phyloP scores from a whole-genome alignment of 2,797 vertebrate species.

The Manis javanica region DNA sequence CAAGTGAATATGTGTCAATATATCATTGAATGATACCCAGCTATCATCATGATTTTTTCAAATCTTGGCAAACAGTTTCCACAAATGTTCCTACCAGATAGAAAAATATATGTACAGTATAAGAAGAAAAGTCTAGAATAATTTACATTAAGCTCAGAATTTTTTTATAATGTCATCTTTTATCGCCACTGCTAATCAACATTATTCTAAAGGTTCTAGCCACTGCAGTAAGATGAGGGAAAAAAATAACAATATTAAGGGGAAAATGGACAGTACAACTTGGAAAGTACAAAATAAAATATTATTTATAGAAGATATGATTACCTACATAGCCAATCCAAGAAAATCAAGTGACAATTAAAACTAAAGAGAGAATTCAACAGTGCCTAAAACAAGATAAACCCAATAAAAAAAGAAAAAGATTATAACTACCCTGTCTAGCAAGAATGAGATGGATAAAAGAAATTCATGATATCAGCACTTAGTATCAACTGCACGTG shows the following conservation, averaged over 20 bases:
- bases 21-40: not conserved
- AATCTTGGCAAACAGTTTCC: not conserved
- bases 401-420: not conserved
- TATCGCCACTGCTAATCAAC: not conserved
- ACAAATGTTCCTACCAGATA: not conserved
- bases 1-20: not conserved
- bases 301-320: not conserved
- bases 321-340: constrained; percentile 1
- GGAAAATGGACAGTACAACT: not conserved
- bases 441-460: not conserved
- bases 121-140: not conserved
- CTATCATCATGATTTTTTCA: not conserved
- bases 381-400: not conserved
- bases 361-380: constrained; percentile 1
- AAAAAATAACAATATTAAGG: not conserved
- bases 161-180: not conserved
- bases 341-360: not conserved
- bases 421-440: not conserved
- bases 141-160: constrained; percentile 9
- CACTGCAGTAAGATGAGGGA: not conserved
- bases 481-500: not conserved
- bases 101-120: not conserved
- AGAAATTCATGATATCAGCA: not conserved
- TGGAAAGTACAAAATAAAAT: not conserved
- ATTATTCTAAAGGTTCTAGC: not conserved